These are phyloP conservation scores for Timandra comae DNA, from an alignment of 2,888 invertebrate species.

Conservation along the genomic window DNA sequence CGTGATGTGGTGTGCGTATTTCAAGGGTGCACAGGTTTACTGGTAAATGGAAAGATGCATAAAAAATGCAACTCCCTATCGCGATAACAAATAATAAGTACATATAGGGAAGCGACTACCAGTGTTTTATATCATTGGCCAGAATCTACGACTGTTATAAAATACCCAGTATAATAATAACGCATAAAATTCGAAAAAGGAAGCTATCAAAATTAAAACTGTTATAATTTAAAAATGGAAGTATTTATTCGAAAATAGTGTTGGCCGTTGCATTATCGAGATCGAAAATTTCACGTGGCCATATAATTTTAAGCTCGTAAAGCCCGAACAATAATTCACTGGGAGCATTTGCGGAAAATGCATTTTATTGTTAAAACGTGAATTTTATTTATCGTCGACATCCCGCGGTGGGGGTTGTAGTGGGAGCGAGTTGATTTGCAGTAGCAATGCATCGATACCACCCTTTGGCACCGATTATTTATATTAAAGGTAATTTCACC, in stretches of 20 bases:
- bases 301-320: constrained; percentile 77
- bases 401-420: constrained; percentile 44
- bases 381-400: constrained; percentile 76
- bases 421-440: constrained; percentile 69
- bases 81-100: no score
- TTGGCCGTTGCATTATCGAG: constrained; percentile 66
- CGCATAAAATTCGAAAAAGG: constrained; percentile 11
- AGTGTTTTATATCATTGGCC: no score
- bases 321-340: constrained; percentile 71
- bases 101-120: neutral
- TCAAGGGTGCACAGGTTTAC: constrained; percentile 43
- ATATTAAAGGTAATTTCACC: constrained; percentile 72
- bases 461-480: constrained; percentile 74
- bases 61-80: constrained; percentile 42
- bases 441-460: constrained; percentile 69
- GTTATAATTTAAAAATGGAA: constrained; percentile 26
- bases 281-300: constrained; percentile 74
- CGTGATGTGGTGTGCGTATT: constrained; percentile 52
- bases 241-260: constrained; percentile 52
- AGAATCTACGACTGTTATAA: no score
- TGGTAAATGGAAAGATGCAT: constrained; percentile 45
- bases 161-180: neutral
- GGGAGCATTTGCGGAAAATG: constrained; percentile 77
- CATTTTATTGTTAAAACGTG: constrained; percentile 78
- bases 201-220: constrained; percentile 25